Evolutionary conservation across 2,113 vertebrate genomes (phyloP).

Genomic region (Siniperca chuatsi): DNA sequence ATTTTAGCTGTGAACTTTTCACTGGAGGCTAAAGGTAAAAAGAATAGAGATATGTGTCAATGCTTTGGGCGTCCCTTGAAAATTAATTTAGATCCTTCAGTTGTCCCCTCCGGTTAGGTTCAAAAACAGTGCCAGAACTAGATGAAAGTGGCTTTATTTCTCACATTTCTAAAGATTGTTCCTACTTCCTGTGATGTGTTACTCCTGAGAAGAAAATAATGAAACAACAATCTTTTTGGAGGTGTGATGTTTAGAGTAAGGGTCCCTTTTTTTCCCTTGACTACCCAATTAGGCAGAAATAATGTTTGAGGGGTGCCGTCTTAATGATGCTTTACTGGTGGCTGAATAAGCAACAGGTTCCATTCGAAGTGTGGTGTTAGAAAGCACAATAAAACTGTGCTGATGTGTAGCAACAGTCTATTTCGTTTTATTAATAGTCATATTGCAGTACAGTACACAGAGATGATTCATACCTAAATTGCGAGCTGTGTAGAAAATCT

Average conservation of each 20-base stretch:
- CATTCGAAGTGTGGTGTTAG: conserved; percentile 36
- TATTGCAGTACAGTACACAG: conserved; percentile 42
- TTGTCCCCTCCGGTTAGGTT: conserved; percentile 64
- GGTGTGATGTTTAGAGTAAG: conserved; percentile 50
- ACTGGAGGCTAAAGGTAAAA: conserved; percentile 57
- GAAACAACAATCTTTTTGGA: conserved; percentile 18
- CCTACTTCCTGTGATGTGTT: conserved; percentile 30
- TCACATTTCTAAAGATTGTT: conserved; percentile 43
- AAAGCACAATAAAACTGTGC: conserved; percentile 33
- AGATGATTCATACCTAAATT: conserved; percentile 65
- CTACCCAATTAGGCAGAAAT: conserved; percentile 69
- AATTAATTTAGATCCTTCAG: conserved; percentile 79
- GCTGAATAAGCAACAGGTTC: conserved; percentile 63
- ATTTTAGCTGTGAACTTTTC: conserved; percentile 46
- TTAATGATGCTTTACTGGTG: conserved; percentile 61
- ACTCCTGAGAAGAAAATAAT: conserved; percentile 40
- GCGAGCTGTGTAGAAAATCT: conserved; percentile 39
- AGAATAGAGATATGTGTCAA: conserved; percentile 26
- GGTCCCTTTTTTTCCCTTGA: conserved; percentile 15
- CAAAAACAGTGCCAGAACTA: conserved; percentile 59
- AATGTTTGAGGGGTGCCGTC: conserved; percentile 52
- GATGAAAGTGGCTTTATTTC: conserved; percentile 67
- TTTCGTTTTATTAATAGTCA: conserved; percentile 60
- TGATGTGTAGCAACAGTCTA: conserved; percentile 22
- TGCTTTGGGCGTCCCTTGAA: conserved; percentile 67